Base-by-base conservation (phyloP, 2,888 invertebrate species). In the Melanargia galathea region DNA sequence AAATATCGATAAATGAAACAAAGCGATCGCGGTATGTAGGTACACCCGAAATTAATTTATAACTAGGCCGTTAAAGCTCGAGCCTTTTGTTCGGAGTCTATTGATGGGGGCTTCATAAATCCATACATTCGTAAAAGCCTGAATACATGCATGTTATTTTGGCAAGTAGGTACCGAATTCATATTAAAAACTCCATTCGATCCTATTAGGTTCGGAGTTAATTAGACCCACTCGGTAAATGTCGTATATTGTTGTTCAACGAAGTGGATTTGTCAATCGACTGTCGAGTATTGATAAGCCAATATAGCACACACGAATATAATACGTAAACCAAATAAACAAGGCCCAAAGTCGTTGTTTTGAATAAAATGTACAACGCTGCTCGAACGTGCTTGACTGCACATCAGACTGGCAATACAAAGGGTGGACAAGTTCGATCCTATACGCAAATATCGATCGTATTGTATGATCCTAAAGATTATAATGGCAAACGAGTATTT, bases 401-500 rank as follows among this genome's bases (percentile, higher is more conserved):
- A 58, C 43, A 24, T 46, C 33, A 45, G 30, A 30, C 13, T 60
- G 33, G 33, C 43, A 45, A 52, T 52, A 26, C 52, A 52, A 54
- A 63, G 46, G 45, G 54, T 54, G 46, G 24, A 35, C 30, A 24
- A 13, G 24, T 52, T 20, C 18, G 33, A 49, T 13, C 30, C 20
- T 43, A 2, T 49, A 59, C 16, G 38, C 35, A 51, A 73, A 74
- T 78, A 76, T 38, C 35, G 45, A 54, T 62, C 56, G 48, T 69
- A 69, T 51, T 0, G 2, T 2, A 2, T 20, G 1, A 8, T 0
- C 0, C 3, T 48, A 65, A 49, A 16, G 55, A 13, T 49, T 38
- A 35, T 38, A 54, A 76, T 79, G 73, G 74, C 71, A 71, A 75
- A 71, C 67, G 30, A 30, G 16, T 7, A 40, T 26, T 54, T 54